These are phyloP conservation scores for Chrysolina haemoptera DNA, from an alignment of 2,888 invertebrate genomes.

Conservation along the genomic window DNA sequence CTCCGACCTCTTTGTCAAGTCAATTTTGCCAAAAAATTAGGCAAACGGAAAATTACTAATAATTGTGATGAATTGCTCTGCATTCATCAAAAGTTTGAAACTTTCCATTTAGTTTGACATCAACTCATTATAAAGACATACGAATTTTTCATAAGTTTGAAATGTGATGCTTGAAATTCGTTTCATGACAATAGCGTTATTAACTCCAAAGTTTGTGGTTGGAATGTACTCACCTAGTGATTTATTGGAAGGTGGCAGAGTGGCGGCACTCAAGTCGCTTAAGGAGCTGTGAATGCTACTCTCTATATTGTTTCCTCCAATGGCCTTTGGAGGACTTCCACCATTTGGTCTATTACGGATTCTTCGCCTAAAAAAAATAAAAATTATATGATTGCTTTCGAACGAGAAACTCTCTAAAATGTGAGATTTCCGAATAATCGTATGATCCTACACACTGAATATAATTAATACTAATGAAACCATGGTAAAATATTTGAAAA, in stretches of 20 bases:
- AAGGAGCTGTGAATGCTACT: slow-evolving; percentile 81
- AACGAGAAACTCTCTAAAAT: too few species aligned
- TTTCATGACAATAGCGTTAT: not conserved
- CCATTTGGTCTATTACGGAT: slow-evolving; percentile 73
- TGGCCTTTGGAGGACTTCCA: slow-evolving; percentile 71
- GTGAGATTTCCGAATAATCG: too few species aligned
- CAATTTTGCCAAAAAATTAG: not conserved
- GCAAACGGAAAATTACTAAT: not conserved
- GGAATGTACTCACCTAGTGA: slow-evolving; percentile 51
- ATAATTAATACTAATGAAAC: too few species aligned
- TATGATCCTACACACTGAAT: too few species aligned
- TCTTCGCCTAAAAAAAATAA: slow-evolving; percentile 68
- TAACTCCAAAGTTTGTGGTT: not conserved
- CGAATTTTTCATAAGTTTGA: not conserved
- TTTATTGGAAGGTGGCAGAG: slow-evolving; percentile 51
- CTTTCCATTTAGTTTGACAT: not conserved
- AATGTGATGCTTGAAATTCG: slow-evolving; percentile 26
- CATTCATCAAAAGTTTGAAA: too few species aligned
- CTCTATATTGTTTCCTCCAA: slow-evolving; percentile 55
- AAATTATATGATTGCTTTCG: not conserved
- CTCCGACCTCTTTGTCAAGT: not conserved
- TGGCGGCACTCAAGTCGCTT: slow-evolving; percentile 77
- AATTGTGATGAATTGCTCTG: too few species aligned
- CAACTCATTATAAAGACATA: not conserved
- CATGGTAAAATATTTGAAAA: too few species aligned